Evolutionary conservation across 2,888 invertebrate species (phyloP).

Genomic region (Drosophila differens): DNA sequence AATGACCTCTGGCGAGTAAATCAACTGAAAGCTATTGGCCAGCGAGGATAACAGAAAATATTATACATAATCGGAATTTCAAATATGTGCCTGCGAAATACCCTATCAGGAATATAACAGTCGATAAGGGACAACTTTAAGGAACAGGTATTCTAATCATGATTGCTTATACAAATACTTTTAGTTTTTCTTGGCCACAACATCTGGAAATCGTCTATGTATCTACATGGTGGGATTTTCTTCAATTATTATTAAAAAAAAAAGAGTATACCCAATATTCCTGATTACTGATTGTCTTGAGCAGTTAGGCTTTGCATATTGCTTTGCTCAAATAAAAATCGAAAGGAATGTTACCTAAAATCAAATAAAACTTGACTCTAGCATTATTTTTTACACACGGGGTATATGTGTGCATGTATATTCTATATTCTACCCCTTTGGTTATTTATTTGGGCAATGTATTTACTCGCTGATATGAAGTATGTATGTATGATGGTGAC

Average conservation of each 20-base stretch:
- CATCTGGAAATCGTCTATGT: too few species aligned
- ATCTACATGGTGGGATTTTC: too few species aligned
- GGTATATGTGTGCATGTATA: background rate
- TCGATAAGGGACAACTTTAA: background rate
- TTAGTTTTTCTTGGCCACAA: background rate
- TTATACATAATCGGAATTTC: background rate
- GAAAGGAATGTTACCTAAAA: background rate
- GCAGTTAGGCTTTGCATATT: background rate
- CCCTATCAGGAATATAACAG: background rate
- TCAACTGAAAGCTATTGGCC: conserved; percentile 36
- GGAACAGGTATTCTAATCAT: background rate
- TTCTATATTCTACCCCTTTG: background rate
- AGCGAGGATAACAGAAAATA: conserved; percentile 13
- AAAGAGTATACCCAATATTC: background rate
- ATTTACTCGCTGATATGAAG: conserved; percentile 1
- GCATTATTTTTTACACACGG: background rate
- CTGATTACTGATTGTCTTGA: background rate
- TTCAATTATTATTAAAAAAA: too few species aligned
- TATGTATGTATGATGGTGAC: conserved; percentile 1
- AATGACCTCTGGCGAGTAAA: conserved; percentile 36
- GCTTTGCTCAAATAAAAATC: background rate
- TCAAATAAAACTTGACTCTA: background rate
- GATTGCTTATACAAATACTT: background rate
- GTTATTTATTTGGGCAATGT: background rate
- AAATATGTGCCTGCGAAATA: background rate